Evolutionary conservation across 1,140 invertebrate species (phyloP).

Genomic region (Zeugodacus cucurbitae): DNA sequence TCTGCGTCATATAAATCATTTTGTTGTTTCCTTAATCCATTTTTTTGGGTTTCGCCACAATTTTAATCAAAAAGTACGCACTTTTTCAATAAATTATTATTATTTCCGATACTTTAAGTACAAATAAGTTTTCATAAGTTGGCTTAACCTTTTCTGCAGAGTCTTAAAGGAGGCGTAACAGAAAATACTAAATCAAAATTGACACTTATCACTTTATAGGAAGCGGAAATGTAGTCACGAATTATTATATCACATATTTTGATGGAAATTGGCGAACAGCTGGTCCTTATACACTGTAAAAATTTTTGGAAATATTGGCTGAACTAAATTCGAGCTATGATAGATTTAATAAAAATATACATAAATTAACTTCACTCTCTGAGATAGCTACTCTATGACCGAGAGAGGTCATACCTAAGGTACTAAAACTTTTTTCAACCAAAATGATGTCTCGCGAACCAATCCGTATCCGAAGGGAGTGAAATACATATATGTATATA

Average conservation of each 20-base stretch:
- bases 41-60: neutral
- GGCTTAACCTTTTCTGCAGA: neutral
- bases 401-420: too few relatives aligned
- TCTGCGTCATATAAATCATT: neutral
- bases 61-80: constrained; percentile 10
- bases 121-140: neutral
- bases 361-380: too few relatives aligned
- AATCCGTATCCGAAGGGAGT: too few relatives aligned
- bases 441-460: too few relatives aligned
- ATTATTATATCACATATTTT: constrained; percentile 2
- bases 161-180: neutral
- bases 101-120: neutral
- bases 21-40: neutral
- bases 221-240: neutral
- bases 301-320: too few relatives aligned
- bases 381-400: too few relatives aligned
- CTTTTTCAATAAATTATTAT: neutral
- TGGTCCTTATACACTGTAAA: neutral
- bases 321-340: too few relatives aligned
- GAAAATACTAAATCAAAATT: constrained; percentile 36
- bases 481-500: too few relatives aligned
- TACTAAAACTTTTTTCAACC: too few relatives aligned
- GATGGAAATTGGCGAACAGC: neutral
- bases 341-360: too few relatives aligned
- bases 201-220: constrained; percentile 30